phyloP scores from a whole-genome alignment of 2,888 invertebrate species.

The Epsilonema sp. region DNA sequence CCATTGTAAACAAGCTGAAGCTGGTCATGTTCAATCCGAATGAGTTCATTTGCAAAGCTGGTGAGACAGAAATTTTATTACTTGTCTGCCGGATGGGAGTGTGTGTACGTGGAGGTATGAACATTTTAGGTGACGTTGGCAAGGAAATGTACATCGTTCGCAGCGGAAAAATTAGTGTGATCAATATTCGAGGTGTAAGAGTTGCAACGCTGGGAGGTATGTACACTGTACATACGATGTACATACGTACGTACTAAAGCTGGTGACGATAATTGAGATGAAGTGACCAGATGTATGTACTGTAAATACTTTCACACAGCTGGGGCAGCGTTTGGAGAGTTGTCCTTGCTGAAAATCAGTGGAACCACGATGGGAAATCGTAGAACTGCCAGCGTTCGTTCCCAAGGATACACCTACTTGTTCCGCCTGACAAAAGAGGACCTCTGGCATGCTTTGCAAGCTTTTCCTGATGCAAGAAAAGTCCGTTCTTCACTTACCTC shows the following conservation, averaged over 20 bases:
- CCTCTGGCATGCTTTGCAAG: conserved; percentile 2
- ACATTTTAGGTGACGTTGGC: conserved; percentile 3
- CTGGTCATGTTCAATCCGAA: conserved; percentile 2
- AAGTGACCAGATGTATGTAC: no score
- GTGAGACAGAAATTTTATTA: background rate
- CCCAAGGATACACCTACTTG: conserved; percentile 5
- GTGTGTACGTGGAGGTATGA: no score
- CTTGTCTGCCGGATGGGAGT: no score
- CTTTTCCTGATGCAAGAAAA: conserved; percentile 2
- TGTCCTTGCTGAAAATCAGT: conserved; percentile 4
- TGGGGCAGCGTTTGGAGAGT: conserved; percentile 3
- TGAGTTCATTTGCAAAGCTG: conserved; percentile 2
- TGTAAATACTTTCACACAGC: background rate
- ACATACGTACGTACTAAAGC: no score
- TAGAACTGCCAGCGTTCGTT: conserved; percentile 1
- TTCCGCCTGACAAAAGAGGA: conserved; percentile 6
- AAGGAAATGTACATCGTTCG: conserved; percentile 5
- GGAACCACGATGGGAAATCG: conserved; percentile 4
- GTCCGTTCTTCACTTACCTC: background rate
- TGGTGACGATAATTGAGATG: no score
- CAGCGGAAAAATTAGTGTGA: conserved; percentile 2
- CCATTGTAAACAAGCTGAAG: background rate
- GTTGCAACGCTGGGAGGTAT: background rate
- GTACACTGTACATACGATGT: background rate
- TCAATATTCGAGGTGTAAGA: background rate